Evolutionary conservation across 2,113 vertebrate species (phyloP).

Genomic region (Triplophysa siluroides): DNA sequence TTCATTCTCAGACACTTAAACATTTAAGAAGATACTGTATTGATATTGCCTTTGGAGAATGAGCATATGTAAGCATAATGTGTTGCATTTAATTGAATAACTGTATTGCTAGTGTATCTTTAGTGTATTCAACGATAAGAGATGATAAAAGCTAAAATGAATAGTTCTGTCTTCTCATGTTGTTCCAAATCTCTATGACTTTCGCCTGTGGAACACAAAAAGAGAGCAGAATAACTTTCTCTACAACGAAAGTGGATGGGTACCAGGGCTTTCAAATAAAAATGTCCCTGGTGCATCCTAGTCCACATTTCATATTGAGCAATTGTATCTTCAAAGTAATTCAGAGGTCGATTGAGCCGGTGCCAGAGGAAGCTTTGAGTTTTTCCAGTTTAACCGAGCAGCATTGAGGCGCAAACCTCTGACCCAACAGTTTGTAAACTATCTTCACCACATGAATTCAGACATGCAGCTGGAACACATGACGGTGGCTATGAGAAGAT

Average conservation of each 20-base stretch:
- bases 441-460: conserved; percentile 62
- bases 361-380: conserved; percentile 52
- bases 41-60: background rate
- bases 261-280: background rate
- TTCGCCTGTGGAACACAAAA: too few relatives aligned
- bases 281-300: conserved; percentile 14
- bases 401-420: conserved; percentile 59
- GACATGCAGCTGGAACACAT: conserved; percentile 54
- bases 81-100: background rate
- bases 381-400: conserved; percentile 42
- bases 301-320: conserved; percentile 16
- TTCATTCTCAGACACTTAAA: background rate
- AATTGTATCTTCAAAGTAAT: conserved; percentile 39
- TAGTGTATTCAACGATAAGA: background rate
- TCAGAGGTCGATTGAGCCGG: conserved; percentile 40
- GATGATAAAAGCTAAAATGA: background rate
- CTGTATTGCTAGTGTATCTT: background rate
- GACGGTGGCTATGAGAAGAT: conserved; percentile 46
- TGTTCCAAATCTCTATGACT: too few relatives aligned
- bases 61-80: background rate
- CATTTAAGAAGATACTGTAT: conserved; percentile 1
- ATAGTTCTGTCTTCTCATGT: background rate
- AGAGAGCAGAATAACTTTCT: too few relatives aligned
- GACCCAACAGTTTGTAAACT: conserved; percentile 74
- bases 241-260: too few relatives aligned